Evolutionary conservation across 1,140 invertebrate genomes (phyloP).

Genomic region (Drosophila melanica): DNA sequence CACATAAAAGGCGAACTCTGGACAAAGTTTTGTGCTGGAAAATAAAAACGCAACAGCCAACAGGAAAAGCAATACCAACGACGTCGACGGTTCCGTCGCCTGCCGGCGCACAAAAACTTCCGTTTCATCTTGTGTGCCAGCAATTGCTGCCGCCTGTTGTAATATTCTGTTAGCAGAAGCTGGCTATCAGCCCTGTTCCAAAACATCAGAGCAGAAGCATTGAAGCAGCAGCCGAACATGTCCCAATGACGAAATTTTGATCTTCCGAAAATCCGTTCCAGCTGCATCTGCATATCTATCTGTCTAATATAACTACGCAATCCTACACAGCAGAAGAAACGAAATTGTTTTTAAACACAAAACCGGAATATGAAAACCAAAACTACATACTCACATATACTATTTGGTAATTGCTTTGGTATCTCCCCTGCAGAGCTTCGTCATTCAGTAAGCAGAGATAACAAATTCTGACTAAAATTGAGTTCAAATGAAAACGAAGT

Average conservation of each 20-base stretch:
- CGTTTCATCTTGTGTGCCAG: constrained; percentile 67
- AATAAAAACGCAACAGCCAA: constrained; percentile 46
- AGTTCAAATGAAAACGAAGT: no score
- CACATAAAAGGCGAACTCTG: constrained; percentile 58
- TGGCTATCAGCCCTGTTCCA: constrained; percentile 5
- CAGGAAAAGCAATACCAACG: constrained; percentile 47
- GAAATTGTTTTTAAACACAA: no score
- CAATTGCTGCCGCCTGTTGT: constrained; percentile 62
- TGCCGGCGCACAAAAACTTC: constrained; percentile 68
- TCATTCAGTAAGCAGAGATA: no score
- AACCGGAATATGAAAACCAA: no score
- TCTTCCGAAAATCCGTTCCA: not conserved
- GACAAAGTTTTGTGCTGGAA: constrained; percentile 69
- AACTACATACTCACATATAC: no score
- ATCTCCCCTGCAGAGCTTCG: no score
- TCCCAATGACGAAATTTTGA: not conserved
- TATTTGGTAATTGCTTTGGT: no score
- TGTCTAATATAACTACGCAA: no score
- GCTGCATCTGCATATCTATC: not conserved
- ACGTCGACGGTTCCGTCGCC: constrained; percentile 30
- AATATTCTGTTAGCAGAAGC: constrained; percentile 14
- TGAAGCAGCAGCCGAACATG: not conserved
- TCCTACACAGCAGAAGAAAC: no score
- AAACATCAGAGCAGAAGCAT: not conserved
- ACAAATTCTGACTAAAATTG: no score